These are phyloP conservation scores for Crax fasciolata DNA, from an alignment of 2,797 vertebrate genomes.

Conservation along the genomic window DNA sequence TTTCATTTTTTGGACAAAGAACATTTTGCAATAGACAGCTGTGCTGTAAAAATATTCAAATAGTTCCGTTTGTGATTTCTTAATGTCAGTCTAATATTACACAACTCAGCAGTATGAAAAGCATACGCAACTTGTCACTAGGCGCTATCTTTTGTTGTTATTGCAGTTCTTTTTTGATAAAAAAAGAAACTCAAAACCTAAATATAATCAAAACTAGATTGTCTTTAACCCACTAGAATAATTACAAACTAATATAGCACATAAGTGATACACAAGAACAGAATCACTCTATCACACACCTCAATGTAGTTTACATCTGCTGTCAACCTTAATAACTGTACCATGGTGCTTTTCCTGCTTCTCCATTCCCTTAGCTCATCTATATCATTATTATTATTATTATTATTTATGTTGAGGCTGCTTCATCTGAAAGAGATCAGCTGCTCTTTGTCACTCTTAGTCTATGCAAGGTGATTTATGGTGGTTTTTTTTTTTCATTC, in stretches of 20 bases:
- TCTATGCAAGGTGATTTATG: slow-evolving; percentile 8
- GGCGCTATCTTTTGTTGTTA: not conserved
- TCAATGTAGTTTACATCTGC: not conserved
- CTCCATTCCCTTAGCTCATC: not conserved
- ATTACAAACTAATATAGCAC: not conserved
- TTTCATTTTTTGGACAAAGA: not conserved
- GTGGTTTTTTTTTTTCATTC: not conserved
- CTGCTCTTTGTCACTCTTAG: not conserved
- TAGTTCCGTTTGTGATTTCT: slow-evolving; percentile 12
- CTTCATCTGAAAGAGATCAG: slow-evolving; percentile 8
- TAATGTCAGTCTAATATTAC: slow-evolving; percentile 1
- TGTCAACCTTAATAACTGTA: not conserved
- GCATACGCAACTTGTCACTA: not conserved
- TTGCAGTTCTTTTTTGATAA: not conserved
- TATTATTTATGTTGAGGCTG: not conserved
- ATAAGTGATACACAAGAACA: not conserved
- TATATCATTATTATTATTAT: not conserved
- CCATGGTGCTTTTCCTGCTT: not conserved
- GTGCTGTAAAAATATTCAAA: slow-evolving; percentile 16
- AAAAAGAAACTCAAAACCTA: not conserved
- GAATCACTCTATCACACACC: not conserved
- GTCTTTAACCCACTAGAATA: not conserved
- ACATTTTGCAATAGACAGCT: slow-evolving; percentile 25
- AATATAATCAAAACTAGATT: not conserved
- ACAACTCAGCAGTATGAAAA: not conserved